Conservation (phyloP, 2,113 vertebrate genomes). For the Actinemys pallida region DNA sequence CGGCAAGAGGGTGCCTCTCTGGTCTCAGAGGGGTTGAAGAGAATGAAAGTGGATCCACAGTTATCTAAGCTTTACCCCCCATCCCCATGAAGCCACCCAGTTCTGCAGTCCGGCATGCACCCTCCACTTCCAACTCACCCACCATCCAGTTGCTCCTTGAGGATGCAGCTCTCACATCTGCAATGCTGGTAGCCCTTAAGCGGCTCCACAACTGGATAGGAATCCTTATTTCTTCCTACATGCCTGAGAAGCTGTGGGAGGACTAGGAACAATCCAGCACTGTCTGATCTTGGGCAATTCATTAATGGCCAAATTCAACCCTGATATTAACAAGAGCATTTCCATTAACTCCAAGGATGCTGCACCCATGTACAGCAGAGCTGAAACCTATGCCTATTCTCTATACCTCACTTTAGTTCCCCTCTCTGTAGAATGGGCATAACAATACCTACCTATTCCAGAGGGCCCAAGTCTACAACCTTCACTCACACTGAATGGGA, state of each 20-base stretch:
- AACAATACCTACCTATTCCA: too few species aligned
- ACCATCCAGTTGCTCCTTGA: neutral
- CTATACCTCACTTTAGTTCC: too few species aligned
- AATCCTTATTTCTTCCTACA: neutral
- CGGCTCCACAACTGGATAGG: neutral
- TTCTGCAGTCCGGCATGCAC: neutral
- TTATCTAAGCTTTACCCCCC: neutral
- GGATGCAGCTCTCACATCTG: neutral
- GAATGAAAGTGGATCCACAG: neutral
- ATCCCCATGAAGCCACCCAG: neutral
- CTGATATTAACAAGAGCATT: neutral
- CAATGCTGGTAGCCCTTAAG: neutral
- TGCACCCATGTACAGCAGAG: rapidly evolving
- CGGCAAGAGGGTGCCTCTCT: neutral
- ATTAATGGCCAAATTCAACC: neutral
- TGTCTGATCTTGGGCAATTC: neutral
- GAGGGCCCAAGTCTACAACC: too few species aligned
- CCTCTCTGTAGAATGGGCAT: too few species aligned
- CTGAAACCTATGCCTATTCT: too few species aligned
- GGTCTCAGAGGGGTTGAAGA: neutral
- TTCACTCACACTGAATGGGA: too few species aligned
- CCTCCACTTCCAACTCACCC: neutral
- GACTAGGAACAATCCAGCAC: neutral
- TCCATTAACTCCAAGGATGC: neutral
- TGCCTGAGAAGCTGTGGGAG: neutral